Base-by-base conservation (phyloP, 1,140 invertebrate species). In the Galendromus occidentalis region DNA sequence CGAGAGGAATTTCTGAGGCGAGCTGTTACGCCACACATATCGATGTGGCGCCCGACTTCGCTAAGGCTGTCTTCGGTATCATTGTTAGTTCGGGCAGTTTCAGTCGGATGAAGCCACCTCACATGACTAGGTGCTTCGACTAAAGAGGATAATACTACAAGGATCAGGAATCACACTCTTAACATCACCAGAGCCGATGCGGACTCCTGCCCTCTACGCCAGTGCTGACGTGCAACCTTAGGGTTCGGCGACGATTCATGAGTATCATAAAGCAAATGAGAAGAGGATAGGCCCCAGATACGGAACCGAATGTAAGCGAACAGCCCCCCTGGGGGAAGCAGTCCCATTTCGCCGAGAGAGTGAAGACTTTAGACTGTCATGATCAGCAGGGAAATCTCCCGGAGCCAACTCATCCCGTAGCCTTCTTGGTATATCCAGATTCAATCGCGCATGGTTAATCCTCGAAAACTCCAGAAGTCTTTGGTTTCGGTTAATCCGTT, bases 21-120 rank as follows among this genome's bases (percentile, higher is more conserved):
- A 70, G 70, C 1, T 71, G 66, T 42, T 65, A 68, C 44, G 68
- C 68, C 4, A 69, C 67, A 20, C 70, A 66, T 39, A 66, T 71
- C 18, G 70, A 71, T 30, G 71, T 71, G 70, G 65, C 69, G 7
- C 70, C 70, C 7, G 66, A 68, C n/a, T 69, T 68, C 63, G 70
- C 70, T 18, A 68, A 69, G 67, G 66, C 28, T 42, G 51, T 17
- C 4, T 59, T 59, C 9, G 51, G 51, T 4, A 59, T 59, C 2
- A 59, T 17, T 5, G 22, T 59, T 2, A 59, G 51, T 25, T 59
- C 2, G 20, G 51, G 14, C 9, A 59, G 51, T 33, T 59, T 25
- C 33, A 20, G 51, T 25, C n/a, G 51, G 14, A 59, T 59, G 2
- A 17, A 20, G 2, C 1, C 25, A 17, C 22, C 51, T 14, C 25